Evolutionary conservation across 2,797 vertebrate genomes (phyloP), one percentile per base, ranked within the genome.

Genomic region (Kryptopterus vitreolus): DNA sequence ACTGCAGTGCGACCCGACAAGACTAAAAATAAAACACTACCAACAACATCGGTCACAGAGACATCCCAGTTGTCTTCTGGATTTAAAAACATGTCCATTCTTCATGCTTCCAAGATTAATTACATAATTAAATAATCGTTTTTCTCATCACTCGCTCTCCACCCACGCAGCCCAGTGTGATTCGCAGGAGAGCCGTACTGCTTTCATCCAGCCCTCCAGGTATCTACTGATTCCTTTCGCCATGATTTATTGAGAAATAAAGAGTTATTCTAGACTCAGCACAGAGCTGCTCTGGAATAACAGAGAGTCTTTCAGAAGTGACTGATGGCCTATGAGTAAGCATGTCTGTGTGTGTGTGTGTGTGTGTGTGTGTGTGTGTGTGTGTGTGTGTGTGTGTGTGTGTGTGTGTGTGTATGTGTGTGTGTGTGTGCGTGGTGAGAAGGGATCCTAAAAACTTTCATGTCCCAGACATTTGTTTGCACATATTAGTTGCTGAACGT

Each of bases 331-430:
- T 66, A 13, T 43, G 24, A 66, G 63, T 38, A 22, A 29, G 1
- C 31, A 26, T 31, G 59, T 33, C 4, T 31, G n/a, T 59, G 57
- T 59, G 58, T 59, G 13, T 18, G 59, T 61, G 59, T 61, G 24
- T 31, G 26, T 62, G 59, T 62, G 59, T 62, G 59, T 62, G 59
- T 33, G 58, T 61, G 58, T 58, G 57, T 59, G 57, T 57, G 55
- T 57, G 55, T 57, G 55, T 57, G 57, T 58, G 57, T 58, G 26
- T 61, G 26, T 26, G 55, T 43, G 38, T 43, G 38, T 43, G 38
- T 43, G 38, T 43, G 38, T 43, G 38, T n/a, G n/a, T n/a, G n/a
- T n/a, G n/a, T n/a, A n/a, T n/a, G n/a, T n/a, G n/a, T n/a, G n/a
- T n/a, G n/a, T 43, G 38, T 26, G 55, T 58, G 57, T 58, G 57